phyloP scores from a whole-genome alignment of 2,888 invertebrate genomes.

The Trachelus iudaicus region DNA sequence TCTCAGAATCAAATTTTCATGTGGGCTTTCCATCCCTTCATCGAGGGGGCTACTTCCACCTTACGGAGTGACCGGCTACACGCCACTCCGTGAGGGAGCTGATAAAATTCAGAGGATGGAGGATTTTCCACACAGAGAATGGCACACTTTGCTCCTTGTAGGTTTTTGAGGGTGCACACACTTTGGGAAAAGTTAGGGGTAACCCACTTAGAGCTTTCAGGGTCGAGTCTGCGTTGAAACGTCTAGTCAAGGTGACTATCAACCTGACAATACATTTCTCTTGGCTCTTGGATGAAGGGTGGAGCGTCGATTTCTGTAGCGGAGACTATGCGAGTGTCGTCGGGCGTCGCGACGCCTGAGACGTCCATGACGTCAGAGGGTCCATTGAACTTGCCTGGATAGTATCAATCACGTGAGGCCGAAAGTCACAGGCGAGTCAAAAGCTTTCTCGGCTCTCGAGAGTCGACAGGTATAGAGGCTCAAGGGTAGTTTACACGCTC shows the following conservation, averaged over 20 bases:
- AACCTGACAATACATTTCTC: background rate
- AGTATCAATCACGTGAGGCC: slow-evolving; percentile 18
- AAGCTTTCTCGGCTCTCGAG: slow-evolving; percentile 20
- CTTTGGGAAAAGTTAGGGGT: slow-evolving; percentile 7
- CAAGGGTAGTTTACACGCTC: slow-evolving; percentile 18
- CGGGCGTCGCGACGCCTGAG: background rate
- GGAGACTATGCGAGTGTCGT: background rate
- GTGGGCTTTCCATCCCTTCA: background rate
- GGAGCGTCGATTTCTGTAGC: background rate
- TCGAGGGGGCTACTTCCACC: background rate
- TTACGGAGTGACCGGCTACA: background rate
- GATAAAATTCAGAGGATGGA: background rate
- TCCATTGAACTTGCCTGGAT: slow-evolving; percentile 19
- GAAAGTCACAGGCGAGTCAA: slow-evolving; percentile 18
- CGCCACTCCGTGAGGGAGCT: background rate
- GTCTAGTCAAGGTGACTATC: background rate
- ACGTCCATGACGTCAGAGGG: slow-evolving; percentile 7
- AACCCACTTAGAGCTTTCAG: slow-evolving; percentile 25
- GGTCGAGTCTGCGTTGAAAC: background rate
- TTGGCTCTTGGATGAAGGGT: background rate
- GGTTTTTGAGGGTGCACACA: background rate
- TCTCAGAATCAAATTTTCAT: background rate
- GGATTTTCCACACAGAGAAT: background rate
- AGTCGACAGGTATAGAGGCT: slow-evolving; percentile 1
- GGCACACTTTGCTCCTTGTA: background rate